phyloP scores from a whole-genome alignment of 2,113 vertebrate species.

The Ptychochromis oligacanthus region DNA sequence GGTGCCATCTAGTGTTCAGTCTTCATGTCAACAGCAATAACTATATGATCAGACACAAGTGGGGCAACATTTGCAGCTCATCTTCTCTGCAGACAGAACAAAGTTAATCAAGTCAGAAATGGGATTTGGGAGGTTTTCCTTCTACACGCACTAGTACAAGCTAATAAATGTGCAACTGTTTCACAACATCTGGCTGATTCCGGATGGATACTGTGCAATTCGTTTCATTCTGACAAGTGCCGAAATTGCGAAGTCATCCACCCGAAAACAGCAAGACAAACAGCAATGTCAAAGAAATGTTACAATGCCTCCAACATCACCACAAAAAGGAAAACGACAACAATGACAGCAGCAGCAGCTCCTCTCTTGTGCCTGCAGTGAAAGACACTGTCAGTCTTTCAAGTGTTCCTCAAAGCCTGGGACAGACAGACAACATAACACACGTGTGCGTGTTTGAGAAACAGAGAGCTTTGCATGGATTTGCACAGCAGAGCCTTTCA shows the following conservation, averaged over 20 bases:
- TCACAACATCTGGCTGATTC: conserved; percentile 87
- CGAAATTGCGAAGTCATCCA: conserved; percentile 97
- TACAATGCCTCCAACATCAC: not conserved
- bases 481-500: conserved; percentile 87
- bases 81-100: not conserved
- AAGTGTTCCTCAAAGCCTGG: conserved; percentile 32
- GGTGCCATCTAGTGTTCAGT: conserved; percentile 70
- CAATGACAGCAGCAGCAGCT: not conserved
- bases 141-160: not conserved
- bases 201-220: conserved; percentile 99
- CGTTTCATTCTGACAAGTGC: conserved; percentile 75
- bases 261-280: conserved; percentile 93
- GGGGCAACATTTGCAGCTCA: not conserved
- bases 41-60: not conserved
- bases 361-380: conserved; percentile 8
- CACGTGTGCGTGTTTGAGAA: conserved; percentile 45
- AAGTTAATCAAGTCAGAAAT: not conserved
- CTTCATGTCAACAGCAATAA: not conserved
- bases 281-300: not conserved
- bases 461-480: conserved; percentile 96
- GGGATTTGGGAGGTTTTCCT: not conserved
- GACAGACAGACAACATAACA: not conserved
- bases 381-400: conserved; percentile 12
- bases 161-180: not conserved
- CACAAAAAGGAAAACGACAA: not conserved